A percentile compares a stretch with the other conserved stretches of the same genome.
Conservation (phyloP, 2,797 vertebrate species). For the Phalloptychus januarius region DNA sequence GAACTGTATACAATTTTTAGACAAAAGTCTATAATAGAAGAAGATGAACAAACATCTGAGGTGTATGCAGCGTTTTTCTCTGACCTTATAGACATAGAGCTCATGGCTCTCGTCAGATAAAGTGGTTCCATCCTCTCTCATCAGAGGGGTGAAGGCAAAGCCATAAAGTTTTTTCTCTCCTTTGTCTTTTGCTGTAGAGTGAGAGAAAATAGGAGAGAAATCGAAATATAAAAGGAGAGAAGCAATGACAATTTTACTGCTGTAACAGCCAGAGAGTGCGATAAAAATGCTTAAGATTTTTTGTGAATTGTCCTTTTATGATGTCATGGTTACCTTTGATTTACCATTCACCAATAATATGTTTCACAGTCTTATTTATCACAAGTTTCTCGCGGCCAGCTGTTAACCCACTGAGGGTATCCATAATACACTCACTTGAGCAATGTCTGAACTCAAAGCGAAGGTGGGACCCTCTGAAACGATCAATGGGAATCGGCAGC, state of each 20-base stretch:
- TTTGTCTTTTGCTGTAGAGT: slow-evolving; percentile 91
- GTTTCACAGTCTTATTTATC: background rate
- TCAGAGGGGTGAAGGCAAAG: slow-evolving; percentile 95
- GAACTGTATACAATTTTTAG: background rate
- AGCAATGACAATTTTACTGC: background rate
- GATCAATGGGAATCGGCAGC: slow-evolving; percentile 94
- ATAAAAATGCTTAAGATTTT: background rate
- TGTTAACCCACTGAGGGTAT: background rate
- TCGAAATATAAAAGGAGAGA: background rate
- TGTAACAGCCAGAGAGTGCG: background rate
- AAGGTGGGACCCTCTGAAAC: slow-evolving; percentile 96
- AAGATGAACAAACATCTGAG: background rate
- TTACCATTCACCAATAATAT: background rate
- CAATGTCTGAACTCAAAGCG: slow-evolving; percentile 99
- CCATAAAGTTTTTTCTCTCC: slow-evolving; percentile 99
- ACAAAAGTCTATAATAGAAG: background rate
- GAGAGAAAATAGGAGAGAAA: background rate
- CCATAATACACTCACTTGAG: slow-evolving; percentile 86
- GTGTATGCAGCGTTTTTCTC: background rate
- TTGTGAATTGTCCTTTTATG: background rate
- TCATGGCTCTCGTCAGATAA: slow-evolving; percentile 96
- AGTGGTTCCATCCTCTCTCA: slow-evolving; percentile 98
- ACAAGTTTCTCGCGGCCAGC: background rate
- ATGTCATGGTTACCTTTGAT: background rate
- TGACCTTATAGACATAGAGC: slow-evolving; percentile 98